Evolutionary conservation across 2,888 invertebrate genomes (phyloP).

Genomic region (Acanthococcus lagerstroemiae): DNA sequence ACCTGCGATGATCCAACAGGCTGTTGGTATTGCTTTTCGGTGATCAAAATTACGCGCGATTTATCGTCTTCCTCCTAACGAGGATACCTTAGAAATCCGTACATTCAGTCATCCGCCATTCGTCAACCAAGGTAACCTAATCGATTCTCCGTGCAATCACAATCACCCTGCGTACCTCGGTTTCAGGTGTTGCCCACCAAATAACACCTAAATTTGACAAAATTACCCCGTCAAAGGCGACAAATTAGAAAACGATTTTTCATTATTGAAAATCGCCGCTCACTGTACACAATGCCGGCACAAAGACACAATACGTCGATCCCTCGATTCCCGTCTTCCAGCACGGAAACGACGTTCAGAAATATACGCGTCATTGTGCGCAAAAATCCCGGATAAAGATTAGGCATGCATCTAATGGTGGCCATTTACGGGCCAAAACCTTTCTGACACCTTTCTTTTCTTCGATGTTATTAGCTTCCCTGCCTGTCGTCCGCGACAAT

Average conservation of each 20-base stretch:
- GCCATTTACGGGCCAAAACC: not conserved
- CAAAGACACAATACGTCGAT: too few species aligned
- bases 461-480: not conserved
- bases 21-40: too few species aligned
- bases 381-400: not conserved
- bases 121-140: too few species aligned
- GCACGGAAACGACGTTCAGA: not conserved
- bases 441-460: not conserved
- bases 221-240: constrained; percentile 6
- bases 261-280: not conserved
- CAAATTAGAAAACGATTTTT: constrained; percentile 12
- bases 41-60: too few species aligned
- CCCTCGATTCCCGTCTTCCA: not conserved
- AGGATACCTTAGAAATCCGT: too few species aligned
- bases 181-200: too few species aligned
- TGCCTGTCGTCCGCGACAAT: not conserved
- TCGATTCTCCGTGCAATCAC: too few species aligned
- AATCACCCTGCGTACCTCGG: too few species aligned
- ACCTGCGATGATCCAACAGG: too few species aligned
- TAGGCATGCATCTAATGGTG: constrained; percentile 1
- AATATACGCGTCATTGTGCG: too few species aligned
- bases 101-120: too few species aligned
- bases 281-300: not conserved
- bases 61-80: too few species aligned
- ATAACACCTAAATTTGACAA: not conserved